These are phyloP conservation scores for Apamea monoglypha DNA, from an alignment of 2,888 invertebrate species.

Conservation along the genomic window DNA sequence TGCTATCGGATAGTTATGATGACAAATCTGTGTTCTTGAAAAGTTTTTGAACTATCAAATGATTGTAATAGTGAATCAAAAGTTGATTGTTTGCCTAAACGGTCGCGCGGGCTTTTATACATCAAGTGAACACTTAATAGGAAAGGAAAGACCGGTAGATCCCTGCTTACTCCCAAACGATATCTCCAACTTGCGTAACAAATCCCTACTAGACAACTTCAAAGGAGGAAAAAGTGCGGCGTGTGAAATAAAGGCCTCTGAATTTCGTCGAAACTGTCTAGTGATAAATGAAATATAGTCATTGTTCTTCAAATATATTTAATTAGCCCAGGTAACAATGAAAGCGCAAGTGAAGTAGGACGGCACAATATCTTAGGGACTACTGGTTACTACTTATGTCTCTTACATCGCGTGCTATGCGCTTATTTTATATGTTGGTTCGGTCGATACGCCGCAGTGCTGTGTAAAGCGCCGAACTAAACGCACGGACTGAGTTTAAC, in stretches of 20 bases:
- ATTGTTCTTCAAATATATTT: conserved; percentile 51
- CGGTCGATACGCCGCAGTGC: conserved; percentile 89
- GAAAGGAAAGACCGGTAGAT: neutral
- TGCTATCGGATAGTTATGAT: too few species aligned
- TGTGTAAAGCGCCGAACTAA: conserved; percentile 72
- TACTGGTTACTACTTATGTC: conserved; percentile 67
- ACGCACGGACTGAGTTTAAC: conserved; percentile 72
- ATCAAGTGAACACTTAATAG: neutral
- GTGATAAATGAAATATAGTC: conserved; percentile 22
- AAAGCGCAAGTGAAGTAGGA: conserved; percentile 65
- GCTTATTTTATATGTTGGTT: conserved; percentile 77
- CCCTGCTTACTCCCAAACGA: conserved; percentile 7
- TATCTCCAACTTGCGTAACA: neutral
- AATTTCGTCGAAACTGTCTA: conserved; percentile 4
- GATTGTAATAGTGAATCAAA: neutral
- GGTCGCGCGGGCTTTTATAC: neutral
- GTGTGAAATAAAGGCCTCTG: neutral
- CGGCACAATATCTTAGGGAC: conserved; percentile 64
- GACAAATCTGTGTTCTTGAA: neutral
- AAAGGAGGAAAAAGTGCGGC: neutral
- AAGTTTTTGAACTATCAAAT: neutral
- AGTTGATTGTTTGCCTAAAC: neutral
- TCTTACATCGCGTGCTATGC: conserved; percentile 83
- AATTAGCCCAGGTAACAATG: conserved; percentile 67
- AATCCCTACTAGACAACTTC: conserved; percentile 2